Base-by-base conservation (phyloP, 2,113 vertebrate genomes). In the Tor tambroides region DNA sequence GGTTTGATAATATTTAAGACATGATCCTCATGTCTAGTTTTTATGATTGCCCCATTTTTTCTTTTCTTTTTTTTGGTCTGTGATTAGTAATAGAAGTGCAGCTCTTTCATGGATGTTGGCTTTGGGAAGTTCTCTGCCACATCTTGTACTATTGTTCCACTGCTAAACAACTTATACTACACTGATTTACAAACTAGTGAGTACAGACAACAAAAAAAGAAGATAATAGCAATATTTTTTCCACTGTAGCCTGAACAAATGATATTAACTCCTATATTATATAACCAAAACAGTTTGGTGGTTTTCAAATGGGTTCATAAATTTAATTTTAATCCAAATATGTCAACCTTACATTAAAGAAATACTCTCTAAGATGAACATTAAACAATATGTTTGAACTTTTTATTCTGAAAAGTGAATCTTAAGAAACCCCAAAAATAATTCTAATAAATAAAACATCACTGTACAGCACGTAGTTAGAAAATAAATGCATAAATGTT, bases 321-420 rank as follows among this genome's bases (percentile, higher is more conserved):
- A 12, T 5, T 6, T 12, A 41, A 74, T 43, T 74, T 74, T 6
- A n/a, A 74, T 75, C 35, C 6, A 54, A 51, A 79, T 32, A 56
- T 21, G 38, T 76, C 5, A 78, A 54, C 28, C 46, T 28, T 21
- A 38, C 17, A 51, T 28, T 19, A 5, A 54, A 49, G 43, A 54
- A 78, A 10, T 15, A 43, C 5, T 46, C 35, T n/a, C 1, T 71
- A 19, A 46, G n/a, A 75, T 1, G 2, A 59, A 59, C 7, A 23
- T 43, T 75, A 38, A 28, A 81, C 23, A 10, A n/a, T n/a, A n/a
- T n/a, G n/a, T n/a, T n/a, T 41, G 1, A 81, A 65, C 6, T 26
- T 81, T 61, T 65, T 61, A 65, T 65, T 81, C 21, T 43, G 14
- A 65, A 81, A 59, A 59, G 28, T 19, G 30, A 56, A 54, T 21